Conservation (phyloP, 2,113 vertebrate genomes). For the Lynx canadensis region DNA sequence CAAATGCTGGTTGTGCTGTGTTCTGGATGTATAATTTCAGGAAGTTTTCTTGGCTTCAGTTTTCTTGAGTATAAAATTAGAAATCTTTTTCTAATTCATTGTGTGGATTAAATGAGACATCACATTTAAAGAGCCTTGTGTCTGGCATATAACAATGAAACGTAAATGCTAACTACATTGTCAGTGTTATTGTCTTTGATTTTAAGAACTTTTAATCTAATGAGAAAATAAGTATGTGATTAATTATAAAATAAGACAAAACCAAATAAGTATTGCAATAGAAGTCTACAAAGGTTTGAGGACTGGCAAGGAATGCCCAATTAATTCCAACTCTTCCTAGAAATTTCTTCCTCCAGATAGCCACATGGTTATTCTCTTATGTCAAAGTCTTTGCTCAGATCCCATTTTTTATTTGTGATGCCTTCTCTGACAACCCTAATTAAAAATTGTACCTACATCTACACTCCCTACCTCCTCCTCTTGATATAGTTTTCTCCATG, state of each 20-base stretch:
- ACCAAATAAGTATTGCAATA: not conserved
- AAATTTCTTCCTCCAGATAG: not conserved
- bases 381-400: not conserved
- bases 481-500: not conserved
- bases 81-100: not conserved
- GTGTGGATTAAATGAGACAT: not conserved
- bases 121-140: not conserved
- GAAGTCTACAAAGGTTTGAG: not conserved
- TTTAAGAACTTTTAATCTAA: constrained; percentile 26
- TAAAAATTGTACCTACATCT: not conserved
- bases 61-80: not conserved
- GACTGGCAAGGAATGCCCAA: not conserved
- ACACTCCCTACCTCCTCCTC: too few species aligned
- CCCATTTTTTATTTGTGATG: not conserved
- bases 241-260: not conserved
- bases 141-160: not conserved
- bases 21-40: not conserved
- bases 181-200: not conserved
- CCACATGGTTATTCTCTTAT: not conserved
- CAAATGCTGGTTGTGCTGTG: not conserved
- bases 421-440: not conserved
- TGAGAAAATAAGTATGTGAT: not conserved
- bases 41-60: not conserved
- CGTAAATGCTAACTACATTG: not conserved
- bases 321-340: not conserved